Evolutionary conservation across 2,888 invertebrate genomes (phyloP).

Genomic region (Hemicrepidius hirtus): DNA sequence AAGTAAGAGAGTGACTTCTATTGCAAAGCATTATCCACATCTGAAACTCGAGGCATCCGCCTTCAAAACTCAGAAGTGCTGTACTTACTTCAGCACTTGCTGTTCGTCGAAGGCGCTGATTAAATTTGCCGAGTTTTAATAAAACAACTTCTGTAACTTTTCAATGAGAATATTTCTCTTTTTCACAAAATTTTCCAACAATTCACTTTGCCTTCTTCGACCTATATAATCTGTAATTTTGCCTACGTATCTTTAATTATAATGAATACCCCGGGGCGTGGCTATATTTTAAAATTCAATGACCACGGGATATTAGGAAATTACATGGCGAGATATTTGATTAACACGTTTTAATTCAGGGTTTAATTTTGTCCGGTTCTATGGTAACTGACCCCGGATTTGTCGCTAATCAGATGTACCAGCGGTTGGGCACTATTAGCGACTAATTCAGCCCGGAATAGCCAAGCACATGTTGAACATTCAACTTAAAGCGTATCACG

Average conservation of each 20-base stretch:
- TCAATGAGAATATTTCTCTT: conserved; percentile 38
- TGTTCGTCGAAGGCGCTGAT: conserved; percentile 54
- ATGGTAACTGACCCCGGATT: conserved; percentile 28
- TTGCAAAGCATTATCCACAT: conserved; percentile 39
- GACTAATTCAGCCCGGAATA: conserved; percentile 28
- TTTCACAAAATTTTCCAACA: conserved; percentile 36
- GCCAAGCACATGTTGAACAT: conserved; percentile 39
- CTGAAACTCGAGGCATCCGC: conserved; percentile 43
- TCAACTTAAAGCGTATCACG: conserved; percentile 29
- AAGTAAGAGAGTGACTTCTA: conserved; percentile 31
- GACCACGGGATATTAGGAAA: conserved; percentile 25
- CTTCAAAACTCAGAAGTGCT: conserved; percentile 37
- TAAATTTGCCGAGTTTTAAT: conserved; percentile 57
- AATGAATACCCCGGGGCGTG: background rate
- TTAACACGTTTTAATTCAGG: conserved; percentile 29
- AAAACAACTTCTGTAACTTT: conserved; percentile 54
- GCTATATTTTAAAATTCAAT: conserved; percentile 25
- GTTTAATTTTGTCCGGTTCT: conserved; percentile 27
- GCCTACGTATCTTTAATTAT: conserved; percentile 10
- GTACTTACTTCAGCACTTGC: conserved; percentile 48
- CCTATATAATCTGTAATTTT: conserved; percentile 28
- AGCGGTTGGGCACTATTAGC: conserved; percentile 25
- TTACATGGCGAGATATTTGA: conserved; percentile 29
- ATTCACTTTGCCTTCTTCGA: conserved; percentile 31
- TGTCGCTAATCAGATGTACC: conserved; percentile 35